phyloP scores from a whole-genome alignment of 2,797 vertebrate species.

The Momotus momota region DNA sequence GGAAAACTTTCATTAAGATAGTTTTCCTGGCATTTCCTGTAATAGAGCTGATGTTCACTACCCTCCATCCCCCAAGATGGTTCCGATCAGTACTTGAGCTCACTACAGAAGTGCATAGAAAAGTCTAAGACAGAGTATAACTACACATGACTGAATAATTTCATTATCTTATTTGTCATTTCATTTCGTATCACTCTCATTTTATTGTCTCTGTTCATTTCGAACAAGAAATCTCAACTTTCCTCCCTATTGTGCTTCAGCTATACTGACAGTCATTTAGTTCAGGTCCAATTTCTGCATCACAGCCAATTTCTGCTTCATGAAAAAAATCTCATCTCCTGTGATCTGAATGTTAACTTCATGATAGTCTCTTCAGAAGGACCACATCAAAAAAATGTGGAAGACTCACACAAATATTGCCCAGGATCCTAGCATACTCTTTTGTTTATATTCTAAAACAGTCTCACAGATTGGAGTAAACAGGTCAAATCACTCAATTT shows the following conservation, averaged over 20 bases:
- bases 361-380: background rate
- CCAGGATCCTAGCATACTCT: background rate
- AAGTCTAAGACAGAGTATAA: background rate
- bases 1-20: background rate
- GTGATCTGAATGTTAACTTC: background rate
- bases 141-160: background rate
- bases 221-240: background rate
- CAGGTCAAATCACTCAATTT: background rate
- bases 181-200: background rate
- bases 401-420: background rate
- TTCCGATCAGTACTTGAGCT: background rate
- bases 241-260: background rate
- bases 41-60: background rate
- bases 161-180: background rate
- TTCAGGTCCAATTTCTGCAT: background rate
- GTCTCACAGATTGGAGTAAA: background rate
- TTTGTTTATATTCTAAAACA: background rate
- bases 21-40: background rate
- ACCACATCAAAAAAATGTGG: background rate
- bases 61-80: background rate
- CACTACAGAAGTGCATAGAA: background rate
- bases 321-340: background rate
- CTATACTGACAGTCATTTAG: background rate
- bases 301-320: background rate
- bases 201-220: background rate